A percentile compares a stretch with the other conserved stretches of the same genome.
These are phyloP conservation scores for Chironomus riparius DNA, from an alignment of 2,888 invertebrate genomes.

Conservation along the genomic window DNA sequence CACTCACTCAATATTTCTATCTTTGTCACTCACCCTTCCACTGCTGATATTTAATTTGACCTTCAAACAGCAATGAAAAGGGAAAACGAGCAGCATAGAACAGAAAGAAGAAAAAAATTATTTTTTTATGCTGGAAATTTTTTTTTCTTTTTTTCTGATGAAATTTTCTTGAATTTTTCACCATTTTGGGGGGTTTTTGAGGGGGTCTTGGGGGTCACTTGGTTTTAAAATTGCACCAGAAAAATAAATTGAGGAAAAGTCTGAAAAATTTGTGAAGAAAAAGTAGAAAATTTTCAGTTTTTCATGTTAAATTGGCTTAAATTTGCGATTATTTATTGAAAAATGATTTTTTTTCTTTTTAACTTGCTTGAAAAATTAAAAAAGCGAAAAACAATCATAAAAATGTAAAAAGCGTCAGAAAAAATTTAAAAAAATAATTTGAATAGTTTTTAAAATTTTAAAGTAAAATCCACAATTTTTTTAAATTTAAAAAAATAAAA, in stretches of 20 bases:
- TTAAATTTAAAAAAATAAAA: too few relatives aligned
- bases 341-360: too few relatives aligned
- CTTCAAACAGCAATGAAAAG: constrained; percentile 2
- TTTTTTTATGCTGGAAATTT: not conserved
- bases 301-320: too few relatives aligned
- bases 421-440: too few relatives aligned
- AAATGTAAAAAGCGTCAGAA: too few relatives aligned
- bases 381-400: too few relatives aligned
- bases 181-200: too few relatives aligned
- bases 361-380: not conserved
- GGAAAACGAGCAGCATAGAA: not conserved
- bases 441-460: too few relatives aligned
- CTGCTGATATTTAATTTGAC: not conserved
- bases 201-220: not conserved
- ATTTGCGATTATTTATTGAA: too few relatives aligned
- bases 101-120: not conserved
- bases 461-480: too few relatives aligned
- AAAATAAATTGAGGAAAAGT: not conserved
- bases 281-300: too few relatives aligned
- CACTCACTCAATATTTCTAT: not conserved
- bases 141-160: not conserved
- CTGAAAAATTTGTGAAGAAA: too few relatives aligned
- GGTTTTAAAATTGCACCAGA: not conserved
- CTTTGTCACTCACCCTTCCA: not conserved
- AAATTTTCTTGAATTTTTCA: not conserved